Percentiles rank a stretch among this genome's conserved stretches.
Conservation (phyloP, 1,140 invertebrate genomes). For the Drosophila oshimai region DNA sequence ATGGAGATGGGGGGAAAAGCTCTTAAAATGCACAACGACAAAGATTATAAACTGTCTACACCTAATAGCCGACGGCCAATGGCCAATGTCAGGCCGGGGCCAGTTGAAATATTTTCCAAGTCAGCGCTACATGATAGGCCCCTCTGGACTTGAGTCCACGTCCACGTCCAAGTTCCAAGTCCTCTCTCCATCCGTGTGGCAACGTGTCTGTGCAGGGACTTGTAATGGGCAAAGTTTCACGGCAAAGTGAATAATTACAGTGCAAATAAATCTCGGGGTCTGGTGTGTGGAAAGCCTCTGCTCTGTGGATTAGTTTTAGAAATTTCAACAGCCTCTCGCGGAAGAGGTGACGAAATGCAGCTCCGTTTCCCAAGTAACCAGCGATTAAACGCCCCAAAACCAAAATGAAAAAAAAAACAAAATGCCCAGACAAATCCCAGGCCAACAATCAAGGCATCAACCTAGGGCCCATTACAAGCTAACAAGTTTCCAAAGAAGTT, state of each 20-base stretch:
- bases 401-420: too few species aligned
- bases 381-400: slow-evolving; percentile 35
- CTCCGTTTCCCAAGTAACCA: slow-evolving; percentile 1
- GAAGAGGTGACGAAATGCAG: slow-evolving; percentile 43
- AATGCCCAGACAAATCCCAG: neutral
- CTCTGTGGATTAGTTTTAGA: slow-evolving; percentile 27
- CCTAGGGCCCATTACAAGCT: slow-evolving; percentile 1
- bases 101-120: slow-evolving; percentile 55
- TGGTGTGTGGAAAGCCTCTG: slow-evolving; percentile 17
- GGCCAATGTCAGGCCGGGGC: slow-evolving; percentile 42
- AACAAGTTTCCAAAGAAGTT: slow-evolving; percentile 6
- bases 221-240: slow-evolving; percentile 66
- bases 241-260: slow-evolving; percentile 74
- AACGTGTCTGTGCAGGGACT: slow-evolving; percentile 8
- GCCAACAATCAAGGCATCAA: slow-evolving; percentile 32
- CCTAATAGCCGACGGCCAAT: slow-evolving; percentile 63
- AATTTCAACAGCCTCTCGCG: slow-evolving; percentile 24
- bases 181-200: neutral
- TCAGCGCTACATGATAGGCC: slow-evolving; percentile 45
- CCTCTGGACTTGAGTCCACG: slow-evolving; percentile 47
- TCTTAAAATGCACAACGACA: slow-evolving; percentile 65
- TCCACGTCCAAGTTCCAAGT: neutral
- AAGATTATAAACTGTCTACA: slow-evolving; percentile 76
- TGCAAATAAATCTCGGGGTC: slow-evolving; percentile 60
- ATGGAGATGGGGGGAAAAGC: slow-evolving; percentile 22